Conservation (phyloP, 1,140 invertebrate genomes). For the Ostrea edulis region DNA sequence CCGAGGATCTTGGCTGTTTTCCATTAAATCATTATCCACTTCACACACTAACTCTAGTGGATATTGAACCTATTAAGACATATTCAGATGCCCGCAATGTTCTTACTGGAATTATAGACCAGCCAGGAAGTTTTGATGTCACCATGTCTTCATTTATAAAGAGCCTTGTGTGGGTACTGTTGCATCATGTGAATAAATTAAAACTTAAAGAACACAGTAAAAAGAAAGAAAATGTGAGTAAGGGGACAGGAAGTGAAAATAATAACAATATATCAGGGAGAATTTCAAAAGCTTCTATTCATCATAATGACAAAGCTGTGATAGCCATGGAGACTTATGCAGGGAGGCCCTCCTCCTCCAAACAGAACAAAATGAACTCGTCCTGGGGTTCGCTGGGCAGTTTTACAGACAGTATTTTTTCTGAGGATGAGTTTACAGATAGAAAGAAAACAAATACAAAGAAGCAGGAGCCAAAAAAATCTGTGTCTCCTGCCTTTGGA, state of each 20-base stretch:
- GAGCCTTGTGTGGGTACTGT: slow-evolving; percentile 79
- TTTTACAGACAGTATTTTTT: slow-evolving; percentile 76
- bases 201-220: slow-evolving; percentile 66
- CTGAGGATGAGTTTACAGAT: slow-evolving; percentile 68
- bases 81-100: slow-evolving; percentile 81
- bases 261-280: slow-evolving; percentile 51
- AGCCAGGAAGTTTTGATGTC: slow-evolving; percentile 76
- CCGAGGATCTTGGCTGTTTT: slow-evolving; percentile 53
- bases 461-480: slow-evolving; percentile 48
- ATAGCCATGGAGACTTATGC: slow-evolving; percentile 37
- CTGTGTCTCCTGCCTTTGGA: slow-evolving; percentile 40
- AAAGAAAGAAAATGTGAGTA: slow-evolving; percentile 49
- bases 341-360: slow-evolving; percentile 58
- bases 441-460: slow-evolving; percentile 59
- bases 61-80: slow-evolving; percentile 71
- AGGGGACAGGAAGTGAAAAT: slow-evolving; percentile 43
- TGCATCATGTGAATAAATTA: slow-evolving; percentile 75
- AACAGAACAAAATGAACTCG: slow-evolving; percentile 59
- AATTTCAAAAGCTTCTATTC: slow-evolving; percentile 30
- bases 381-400: slow-evolving; percentile 70
- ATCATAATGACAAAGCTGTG: slow-evolving; percentile 39
- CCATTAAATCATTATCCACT: slow-evolving; percentile 75
- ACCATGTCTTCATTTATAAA: slow-evolving; percentile 78
- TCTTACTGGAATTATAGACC: slow-evolving; percentile 81
- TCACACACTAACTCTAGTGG: slow-evolving; percentile 75